Conservation (phyloP, 2,888 invertebrate genomes). For the Philopedon plagiatum region DNA sequence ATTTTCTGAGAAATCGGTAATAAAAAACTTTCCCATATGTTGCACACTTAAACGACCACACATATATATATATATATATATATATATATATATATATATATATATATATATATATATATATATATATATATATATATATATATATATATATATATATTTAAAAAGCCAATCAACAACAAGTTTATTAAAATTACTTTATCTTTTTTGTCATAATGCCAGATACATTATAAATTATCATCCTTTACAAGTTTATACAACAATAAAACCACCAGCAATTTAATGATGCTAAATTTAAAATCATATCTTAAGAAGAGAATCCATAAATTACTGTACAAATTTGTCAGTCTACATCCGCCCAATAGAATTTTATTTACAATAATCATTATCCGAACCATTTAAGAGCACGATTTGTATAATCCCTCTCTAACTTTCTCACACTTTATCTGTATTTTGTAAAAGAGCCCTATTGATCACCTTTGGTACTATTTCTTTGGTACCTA, state of each 20-base stretch:
- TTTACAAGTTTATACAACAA: neutral
- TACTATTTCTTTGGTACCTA: constrained; percentile 35
- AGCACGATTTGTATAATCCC: constrained; percentile 44
- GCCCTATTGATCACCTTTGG: constrained; percentile 41
- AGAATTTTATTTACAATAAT: constrained; percentile 34
- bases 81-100: too few relatives aligned
- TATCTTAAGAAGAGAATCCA: neutral
- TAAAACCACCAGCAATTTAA: neutral
- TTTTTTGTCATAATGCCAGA: too few relatives aligned
- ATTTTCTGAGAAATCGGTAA: too few relatives aligned
- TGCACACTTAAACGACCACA: too few relatives aligned
- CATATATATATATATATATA: too few relatives aligned
- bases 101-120: too few relatives aligned
- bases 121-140: too few relatives aligned
- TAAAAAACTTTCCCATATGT: too few relatives aligned
- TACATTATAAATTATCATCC: neutral
- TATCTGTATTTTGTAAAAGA: constrained; percentile 43
- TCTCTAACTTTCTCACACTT: constrained; percentile 54
- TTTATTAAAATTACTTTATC: too few relatives aligned
- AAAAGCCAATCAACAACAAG: too few relatives aligned
- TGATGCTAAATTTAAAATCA: neutral
- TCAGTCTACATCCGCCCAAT: constrained; percentile 31
- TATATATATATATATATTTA: too few relatives aligned
- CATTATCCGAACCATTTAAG: constrained; percentile 42
- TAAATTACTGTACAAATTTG: constrained; percentile 34